Conservation (phyloP, 1,140 invertebrate species). For the Drosophila lacertosa region DNA sequence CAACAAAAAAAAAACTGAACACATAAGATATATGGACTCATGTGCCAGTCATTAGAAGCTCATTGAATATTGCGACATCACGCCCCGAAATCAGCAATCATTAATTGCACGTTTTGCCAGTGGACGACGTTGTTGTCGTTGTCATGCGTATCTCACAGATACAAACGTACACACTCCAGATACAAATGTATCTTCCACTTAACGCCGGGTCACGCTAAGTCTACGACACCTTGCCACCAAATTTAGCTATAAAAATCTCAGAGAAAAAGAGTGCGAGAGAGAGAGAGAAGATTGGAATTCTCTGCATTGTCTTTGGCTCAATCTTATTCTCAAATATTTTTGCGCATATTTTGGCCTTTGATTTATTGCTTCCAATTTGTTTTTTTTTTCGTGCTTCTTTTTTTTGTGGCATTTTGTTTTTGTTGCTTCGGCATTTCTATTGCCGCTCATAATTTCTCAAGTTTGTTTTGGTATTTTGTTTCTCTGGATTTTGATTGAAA, state of each 20-base stretch:
- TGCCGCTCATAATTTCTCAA: conserved; percentile 52
- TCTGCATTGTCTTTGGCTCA: conserved; percentile 21
- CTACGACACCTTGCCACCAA: conserved; percentile 21
- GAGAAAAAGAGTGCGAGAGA: not conserved
- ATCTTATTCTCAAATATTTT: conserved; percentile 45
- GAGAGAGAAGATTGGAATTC: not conserved
- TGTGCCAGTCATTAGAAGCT: conserved; percentile 70
- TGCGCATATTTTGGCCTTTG: conserved; percentile 63
- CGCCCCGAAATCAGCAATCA: conserved; percentile 48
- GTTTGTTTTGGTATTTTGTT: conserved; percentile 45
- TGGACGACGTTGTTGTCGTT: not conserved
- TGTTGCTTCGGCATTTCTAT: conserved; percentile 16
- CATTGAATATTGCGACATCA: conserved; percentile 73
- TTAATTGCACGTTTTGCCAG: conserved; percentile 49
- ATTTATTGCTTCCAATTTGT: conserved; percentile 60
- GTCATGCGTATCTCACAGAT: conserved; percentile 34
- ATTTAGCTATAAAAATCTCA: conserved; percentile 10
- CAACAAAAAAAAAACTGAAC: not conserved
- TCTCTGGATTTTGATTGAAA: conserved; percentile 56
- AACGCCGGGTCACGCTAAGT: conserved; percentile 12
- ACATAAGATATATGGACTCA: conserved; percentile 22
- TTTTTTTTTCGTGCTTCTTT: conserved; percentile 22
- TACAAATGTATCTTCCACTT: conserved; percentile 21
- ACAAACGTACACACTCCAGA: conserved; percentile 12
- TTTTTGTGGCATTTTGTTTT: conserved; percentile 20